Conservation (phyloP, 2,888 invertebrate species). For the Cheilosia impressa region DNA sequence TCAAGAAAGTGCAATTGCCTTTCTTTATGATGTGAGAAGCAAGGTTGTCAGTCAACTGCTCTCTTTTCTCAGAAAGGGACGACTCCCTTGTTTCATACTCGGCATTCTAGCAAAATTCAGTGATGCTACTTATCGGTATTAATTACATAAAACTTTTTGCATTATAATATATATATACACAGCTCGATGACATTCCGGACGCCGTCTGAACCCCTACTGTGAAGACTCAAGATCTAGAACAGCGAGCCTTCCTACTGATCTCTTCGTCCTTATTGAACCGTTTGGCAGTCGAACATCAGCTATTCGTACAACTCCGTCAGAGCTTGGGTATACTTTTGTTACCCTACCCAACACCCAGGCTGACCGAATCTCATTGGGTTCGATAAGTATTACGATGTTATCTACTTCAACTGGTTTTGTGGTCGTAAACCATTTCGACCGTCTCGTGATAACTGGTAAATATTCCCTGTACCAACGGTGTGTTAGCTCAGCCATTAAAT, state of each 20-base stretch:
- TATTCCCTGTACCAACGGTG: conserved; percentile 7
- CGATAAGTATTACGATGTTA: background rate
- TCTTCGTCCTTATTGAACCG: background rate
- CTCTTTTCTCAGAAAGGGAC: too few species aligned
- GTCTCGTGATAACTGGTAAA: conserved; percentile 11
- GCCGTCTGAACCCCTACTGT: conserved; percentile 2
- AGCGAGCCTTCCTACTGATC: conserved; percentile 19
- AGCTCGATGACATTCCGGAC: background rate
- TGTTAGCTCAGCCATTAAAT: background rate
- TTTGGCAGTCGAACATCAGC: background rate
- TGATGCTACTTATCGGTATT: too few species aligned
- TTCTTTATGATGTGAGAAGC: too few species aligned
- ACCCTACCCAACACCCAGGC: conserved; percentile 3
- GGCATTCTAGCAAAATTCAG: too few species aligned
- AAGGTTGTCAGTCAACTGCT: too few species aligned
- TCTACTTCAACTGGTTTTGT: background rate
- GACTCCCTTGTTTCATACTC: too few species aligned
- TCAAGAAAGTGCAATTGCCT: too few species aligned
- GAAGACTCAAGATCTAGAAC: conserved; percentile 5
- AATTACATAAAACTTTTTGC: too few species aligned
- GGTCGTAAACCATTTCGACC: background rate
- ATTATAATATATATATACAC: too few species aligned
- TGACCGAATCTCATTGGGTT: conserved; percentile 6
- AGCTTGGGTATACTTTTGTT: background rate
- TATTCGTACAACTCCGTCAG: conserved; percentile 9